These are phyloP conservation scores for Myotis davidii DNA, from an alignment of 2,113 vertebrate species.

Conservation along the genomic window DNA sequence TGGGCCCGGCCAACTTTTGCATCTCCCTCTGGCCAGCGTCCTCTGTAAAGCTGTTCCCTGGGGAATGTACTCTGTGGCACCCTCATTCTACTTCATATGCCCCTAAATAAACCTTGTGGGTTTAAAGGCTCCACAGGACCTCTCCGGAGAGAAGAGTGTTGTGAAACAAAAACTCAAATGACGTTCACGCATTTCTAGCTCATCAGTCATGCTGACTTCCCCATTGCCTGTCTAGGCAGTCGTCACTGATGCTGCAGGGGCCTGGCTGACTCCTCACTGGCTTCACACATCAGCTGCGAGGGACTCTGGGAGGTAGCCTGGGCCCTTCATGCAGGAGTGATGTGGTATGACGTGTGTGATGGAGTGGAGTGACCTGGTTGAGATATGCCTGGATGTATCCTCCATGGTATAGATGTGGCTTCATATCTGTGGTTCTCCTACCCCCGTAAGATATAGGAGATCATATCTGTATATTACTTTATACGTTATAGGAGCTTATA, in stretches of 20 bases:
- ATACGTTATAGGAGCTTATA: background rate
- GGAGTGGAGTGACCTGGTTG: background rate
- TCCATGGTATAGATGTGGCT: background rate
- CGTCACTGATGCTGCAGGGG: background rate
- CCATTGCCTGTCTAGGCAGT: accelerated
- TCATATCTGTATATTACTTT: background rate
- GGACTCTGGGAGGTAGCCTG: background rate
- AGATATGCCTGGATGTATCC: background rate
- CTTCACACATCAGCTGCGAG: background rate
- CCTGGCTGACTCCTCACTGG: background rate
- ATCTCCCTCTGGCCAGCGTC: background rate
- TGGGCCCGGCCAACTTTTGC: background rate
- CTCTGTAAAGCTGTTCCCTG: background rate
- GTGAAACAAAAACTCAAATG: background rate
- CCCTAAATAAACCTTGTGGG: background rate
- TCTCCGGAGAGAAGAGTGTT: conserved; percentile 24
- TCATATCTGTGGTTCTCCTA: background rate
- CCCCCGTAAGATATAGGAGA: too few species aligned
- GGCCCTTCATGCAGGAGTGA: background rate
- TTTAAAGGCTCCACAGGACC: background rate
- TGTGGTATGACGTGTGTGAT: background rate
- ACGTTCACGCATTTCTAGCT: background rate
- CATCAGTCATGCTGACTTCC: background rate
- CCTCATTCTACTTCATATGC: background rate
- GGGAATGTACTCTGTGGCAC: background rate